Percentiles rank a stretch among this genome's conserved stretches.
Conservation (phyloP, 2,888 invertebrate genomes). For the Apodemia mormo region DNA sequence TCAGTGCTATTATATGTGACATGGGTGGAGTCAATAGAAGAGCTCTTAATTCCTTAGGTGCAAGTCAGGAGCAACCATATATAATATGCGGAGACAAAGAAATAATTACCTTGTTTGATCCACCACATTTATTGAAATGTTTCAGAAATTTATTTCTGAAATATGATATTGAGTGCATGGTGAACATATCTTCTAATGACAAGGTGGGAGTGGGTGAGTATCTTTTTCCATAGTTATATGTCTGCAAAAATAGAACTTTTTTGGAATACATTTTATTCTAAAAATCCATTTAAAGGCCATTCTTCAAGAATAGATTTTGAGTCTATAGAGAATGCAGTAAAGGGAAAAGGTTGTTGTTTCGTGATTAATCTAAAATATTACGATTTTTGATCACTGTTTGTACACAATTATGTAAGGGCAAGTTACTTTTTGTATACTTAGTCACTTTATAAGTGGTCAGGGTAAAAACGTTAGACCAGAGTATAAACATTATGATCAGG, state of each 20-base stretch:
- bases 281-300: constrained; percentile 25
- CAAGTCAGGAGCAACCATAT: constrained; percentile 18
- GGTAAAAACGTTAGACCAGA: no score
- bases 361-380: no score
- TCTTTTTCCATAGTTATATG: neutral
- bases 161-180: neutral
- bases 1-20: constrained; percentile 32
- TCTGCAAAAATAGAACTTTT: neutral
- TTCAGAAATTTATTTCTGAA: neutral
- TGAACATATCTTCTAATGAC: neutral
- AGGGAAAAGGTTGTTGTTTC: no score
- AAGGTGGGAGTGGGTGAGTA: neutral
- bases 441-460: no score
- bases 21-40: constrained; percentile 34
- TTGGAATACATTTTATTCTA: neutral
- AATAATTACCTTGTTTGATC: constrained; percentile 8
- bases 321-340: no score
- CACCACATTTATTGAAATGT: constrained; percentile 10
- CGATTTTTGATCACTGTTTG: no score
- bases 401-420: no score
- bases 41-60: constrained; percentile 32
- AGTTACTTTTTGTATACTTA: no score
- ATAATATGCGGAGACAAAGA: neutral
- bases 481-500: no score
- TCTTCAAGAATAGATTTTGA: no score